Conservation (phyloP, 2,113 vertebrate species). For the Nerophis ophidion region DNA sequence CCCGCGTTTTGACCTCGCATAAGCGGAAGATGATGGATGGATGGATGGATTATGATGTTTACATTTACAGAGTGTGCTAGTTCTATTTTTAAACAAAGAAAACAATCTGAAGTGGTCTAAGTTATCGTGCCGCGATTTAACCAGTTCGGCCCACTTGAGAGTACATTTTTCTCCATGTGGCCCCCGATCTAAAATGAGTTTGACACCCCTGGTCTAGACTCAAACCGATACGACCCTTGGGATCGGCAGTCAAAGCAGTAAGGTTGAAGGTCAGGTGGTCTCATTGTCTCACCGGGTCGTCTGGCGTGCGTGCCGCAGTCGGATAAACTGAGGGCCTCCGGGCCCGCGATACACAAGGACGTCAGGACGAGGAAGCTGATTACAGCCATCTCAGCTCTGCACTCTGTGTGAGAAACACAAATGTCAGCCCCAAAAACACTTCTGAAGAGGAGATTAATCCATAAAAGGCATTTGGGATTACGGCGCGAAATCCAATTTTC, state of each 20-base stretch:
- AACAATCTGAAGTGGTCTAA: too few species aligned
- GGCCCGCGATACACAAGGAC: constrained; percentile 43
- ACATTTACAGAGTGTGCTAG: too few species aligned
- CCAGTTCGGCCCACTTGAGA: too few species aligned
- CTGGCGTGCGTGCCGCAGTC: constrained; percentile 47
- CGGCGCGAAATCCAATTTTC: constrained; percentile 18
- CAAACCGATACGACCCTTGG: constrained; percentile 5
- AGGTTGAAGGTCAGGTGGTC: constrained; percentile 2
- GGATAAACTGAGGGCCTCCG: constrained; percentile 37
- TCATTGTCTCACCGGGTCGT: constrained; percentile 45
- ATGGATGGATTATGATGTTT: too few species aligned
- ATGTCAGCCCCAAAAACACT: constrained; percentile 31
- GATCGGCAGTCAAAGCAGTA: neutral
- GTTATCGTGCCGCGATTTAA: too few species aligned
- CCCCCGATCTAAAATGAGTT: too few species aligned
- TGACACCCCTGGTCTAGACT: neutral
- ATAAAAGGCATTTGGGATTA: constrained; percentile 7
- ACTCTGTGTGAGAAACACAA: constrained; percentile 33
- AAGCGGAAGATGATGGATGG: too few species aligned
- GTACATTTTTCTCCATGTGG: too few species aligned
- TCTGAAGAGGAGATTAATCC: constrained; percentile 20
- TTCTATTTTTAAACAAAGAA: too few species aligned
- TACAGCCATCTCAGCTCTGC: constrained; percentile 49
- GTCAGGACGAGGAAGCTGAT: constrained; percentile 47
- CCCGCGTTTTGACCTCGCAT: too few species aligned